Evolutionary conservation across 2,113 vertebrate genomes (phyloP).

Genomic region (Spea bombifrons): DNA sequence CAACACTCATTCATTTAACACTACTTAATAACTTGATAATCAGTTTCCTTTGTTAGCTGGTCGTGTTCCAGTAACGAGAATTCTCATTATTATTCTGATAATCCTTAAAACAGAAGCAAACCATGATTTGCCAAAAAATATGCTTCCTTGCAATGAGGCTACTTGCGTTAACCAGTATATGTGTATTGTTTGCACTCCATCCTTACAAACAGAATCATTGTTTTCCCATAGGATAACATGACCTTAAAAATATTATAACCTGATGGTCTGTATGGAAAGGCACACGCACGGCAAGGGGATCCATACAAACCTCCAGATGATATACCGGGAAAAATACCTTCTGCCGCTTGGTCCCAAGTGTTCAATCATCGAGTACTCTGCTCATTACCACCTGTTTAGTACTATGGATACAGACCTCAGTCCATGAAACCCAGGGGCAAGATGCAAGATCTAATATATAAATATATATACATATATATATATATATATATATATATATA

Average conservation of each 20-base stretch:
- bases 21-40: too few relatives aligned
- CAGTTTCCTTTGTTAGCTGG: too few relatives aligned
- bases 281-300: constrained; percentile 5
- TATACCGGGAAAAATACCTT: constrained; percentile 18
- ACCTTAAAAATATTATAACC: neutral
- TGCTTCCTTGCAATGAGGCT: neutral
- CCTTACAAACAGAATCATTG: neutral
- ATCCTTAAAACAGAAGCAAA: too few relatives aligned
- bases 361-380: constrained; percentile 10
- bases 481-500: too few relatives aligned
- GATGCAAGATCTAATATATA: too few relatives aligned
- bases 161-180: neutral
- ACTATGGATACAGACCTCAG: constrained; percentile 12
- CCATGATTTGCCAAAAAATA: too few relatives aligned
- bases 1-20: too few relatives aligned
- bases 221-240: constrained; percentile 4
- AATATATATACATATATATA: too few relatives aligned
- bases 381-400: constrained; percentile 22
- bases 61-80: too few relatives aligned
- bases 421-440: constrained; percentile 12
- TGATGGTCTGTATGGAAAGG: constrained; percentile 1
- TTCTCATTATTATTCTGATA: too few relatives aligned
- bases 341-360: constrained; percentile 28
- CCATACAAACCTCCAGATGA: constrained; percentile 28
- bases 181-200: constrained; percentile 5